Evolutionary conservation across 2,113 vertebrate species (phyloP).

Genomic region (Stomatorhinus ivindoensis): DNA sequence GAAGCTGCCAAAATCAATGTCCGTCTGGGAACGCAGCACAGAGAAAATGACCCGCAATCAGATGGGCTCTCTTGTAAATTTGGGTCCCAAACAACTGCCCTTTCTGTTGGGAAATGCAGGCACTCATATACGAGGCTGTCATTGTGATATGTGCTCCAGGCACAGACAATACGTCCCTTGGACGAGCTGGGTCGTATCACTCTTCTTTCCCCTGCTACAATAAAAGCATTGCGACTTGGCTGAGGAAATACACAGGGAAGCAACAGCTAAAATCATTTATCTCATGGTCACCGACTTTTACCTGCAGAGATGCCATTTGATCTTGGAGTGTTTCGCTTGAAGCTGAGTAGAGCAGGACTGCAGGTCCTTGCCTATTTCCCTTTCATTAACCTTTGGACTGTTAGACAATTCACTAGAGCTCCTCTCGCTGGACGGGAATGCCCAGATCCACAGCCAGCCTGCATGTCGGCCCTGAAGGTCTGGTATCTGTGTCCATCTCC

Average conservation of each 20-base stretch:
- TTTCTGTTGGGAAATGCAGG: background rate
- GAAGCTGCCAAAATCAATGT: conserved; percentile 56
- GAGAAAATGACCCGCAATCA: conserved; percentile 46
- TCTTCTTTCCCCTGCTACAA: background rate
- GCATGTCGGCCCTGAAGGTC: background rate
- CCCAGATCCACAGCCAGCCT: background rate
- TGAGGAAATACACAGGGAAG: background rate
- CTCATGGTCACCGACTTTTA: background rate
- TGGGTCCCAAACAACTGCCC: conserved; percentile 13
- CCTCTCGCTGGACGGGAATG: background rate
- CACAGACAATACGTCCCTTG: background rate
- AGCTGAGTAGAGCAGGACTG: background rate
- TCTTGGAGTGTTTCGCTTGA: background rate
- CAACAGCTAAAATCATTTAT: background rate
- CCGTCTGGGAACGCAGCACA: conserved; percentile 30
- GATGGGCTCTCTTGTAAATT: conserved; percentile 39
- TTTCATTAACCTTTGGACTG: background rate
- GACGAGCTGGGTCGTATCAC: background rate
- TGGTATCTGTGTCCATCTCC: background rate
- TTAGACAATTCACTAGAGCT: no score
- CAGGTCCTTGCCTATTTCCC: background rate
- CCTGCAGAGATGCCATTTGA: background rate
- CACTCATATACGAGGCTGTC: background rate
- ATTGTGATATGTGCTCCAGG: background rate
- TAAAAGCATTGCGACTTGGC: background rate